A percentile compares a stretch with the other conserved stretches of the same genome.
phyloP scores from a whole-genome alignment of 1,140 invertebrate species.

The Drosophila navojoa region DNA sequence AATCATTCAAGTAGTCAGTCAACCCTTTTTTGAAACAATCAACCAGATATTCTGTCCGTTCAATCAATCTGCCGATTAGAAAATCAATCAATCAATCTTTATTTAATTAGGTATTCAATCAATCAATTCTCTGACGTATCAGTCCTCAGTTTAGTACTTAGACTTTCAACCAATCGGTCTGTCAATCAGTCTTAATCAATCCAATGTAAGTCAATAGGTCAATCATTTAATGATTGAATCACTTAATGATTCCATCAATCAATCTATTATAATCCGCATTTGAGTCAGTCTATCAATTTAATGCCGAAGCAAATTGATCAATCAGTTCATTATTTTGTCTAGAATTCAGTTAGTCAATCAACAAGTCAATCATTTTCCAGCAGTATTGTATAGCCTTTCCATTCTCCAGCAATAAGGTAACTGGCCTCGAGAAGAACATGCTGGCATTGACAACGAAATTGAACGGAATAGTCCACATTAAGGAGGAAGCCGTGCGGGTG shows the following conservation, averaged over 20 bases:
- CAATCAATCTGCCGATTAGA: neutral
- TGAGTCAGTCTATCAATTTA: neutral
- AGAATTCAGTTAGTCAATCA: neutral
- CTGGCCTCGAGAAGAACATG: constrained; percentile 31
- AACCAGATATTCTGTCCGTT: too few relatives aligned
- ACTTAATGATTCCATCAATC: neutral
- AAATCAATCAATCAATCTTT: neutral
- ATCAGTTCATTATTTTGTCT: neutral
- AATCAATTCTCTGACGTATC: neutral
- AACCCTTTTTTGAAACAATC: too few relatives aligned
- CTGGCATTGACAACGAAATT: neutral
- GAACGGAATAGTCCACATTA: constrained; percentile 27
- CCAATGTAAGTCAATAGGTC: too few relatives aligned
- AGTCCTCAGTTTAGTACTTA: neutral
- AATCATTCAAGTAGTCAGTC: neutral
- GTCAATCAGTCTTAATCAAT: neutral
- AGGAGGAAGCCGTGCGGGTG: constrained; percentile 9
- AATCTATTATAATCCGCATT: neutral
- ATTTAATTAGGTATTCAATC: neutral
- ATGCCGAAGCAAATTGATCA: neutral
- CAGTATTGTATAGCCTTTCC: too few relatives aligned
- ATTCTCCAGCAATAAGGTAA: constrained; percentile 34
- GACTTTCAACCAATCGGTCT: neutral
- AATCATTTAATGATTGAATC: neutral
- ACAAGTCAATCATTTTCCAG: neutral